Percentiles rank a stretch among this genome's conserved stretches.
Conservation (phyloP, 2,797 vertebrate genomes). For the Crax fasciolata region DNA sequence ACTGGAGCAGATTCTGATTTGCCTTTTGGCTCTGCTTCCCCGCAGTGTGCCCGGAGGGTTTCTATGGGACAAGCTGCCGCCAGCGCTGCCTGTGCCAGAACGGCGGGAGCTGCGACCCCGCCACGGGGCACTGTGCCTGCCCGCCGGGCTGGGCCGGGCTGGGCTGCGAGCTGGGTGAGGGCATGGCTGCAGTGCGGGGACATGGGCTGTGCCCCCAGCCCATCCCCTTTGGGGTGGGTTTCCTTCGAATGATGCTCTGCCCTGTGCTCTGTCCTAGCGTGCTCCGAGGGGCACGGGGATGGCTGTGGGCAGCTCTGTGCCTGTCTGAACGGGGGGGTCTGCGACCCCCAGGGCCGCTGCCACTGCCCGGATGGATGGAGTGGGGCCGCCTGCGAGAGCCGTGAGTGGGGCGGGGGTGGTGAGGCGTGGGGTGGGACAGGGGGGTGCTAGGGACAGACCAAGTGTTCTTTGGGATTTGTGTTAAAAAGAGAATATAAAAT, state of each 20-base stretch:
- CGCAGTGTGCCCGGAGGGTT: constrained; percentile 88
- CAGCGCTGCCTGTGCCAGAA: constrained; percentile 91
- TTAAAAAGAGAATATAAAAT: neutral
- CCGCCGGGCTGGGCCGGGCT: constrained; percentile 88
- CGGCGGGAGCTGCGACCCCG: constrained; percentile 86
- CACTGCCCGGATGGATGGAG: constrained; percentile 88
- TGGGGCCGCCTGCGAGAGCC: constrained; percentile 86
- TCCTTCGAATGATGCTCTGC: neutral
- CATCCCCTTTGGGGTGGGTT: fast-evolving
- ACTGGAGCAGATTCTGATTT: neutral
- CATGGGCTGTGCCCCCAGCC: fast-evolving
- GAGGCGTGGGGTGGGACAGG: fast-evolving
- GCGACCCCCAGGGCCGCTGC: constrained; percentile 87
- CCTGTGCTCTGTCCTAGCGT: constrained; percentile 80
- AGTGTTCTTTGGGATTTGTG: no score
- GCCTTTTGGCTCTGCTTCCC: neutral
- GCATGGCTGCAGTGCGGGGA: fast-evolving
- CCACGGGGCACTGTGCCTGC: constrained; percentile 87
- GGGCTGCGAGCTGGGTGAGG: constrained; percentile 92
- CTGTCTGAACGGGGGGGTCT: constrained; percentile 87
- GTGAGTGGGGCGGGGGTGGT: constrained; percentile 78
- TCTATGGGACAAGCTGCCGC: constrained; percentile 86
- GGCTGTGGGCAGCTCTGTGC: constrained; percentile 86
- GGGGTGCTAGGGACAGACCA: neutral
- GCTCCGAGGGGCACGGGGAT: constrained; percentile 82